Evolutionary conservation across 2,888 invertebrate genomes (phyloP).

Genomic region (Dryomyza anilis): DNA sequence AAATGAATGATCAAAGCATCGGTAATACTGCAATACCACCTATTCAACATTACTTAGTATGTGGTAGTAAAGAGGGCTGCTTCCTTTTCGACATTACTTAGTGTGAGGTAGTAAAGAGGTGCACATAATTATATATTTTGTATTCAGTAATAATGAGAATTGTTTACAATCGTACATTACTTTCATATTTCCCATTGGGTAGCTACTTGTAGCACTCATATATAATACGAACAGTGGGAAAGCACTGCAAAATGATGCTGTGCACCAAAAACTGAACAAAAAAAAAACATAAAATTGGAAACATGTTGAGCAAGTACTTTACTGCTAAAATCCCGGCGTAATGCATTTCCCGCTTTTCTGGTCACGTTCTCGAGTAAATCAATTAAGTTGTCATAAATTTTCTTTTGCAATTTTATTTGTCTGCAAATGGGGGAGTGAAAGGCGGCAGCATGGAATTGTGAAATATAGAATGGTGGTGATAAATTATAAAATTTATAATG

Average conservation of each 20-base stretch:
- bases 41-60: too few relatives aligned
- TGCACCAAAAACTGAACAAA: not conserved
- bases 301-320: not conserved
- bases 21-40: too few relatives aligned
- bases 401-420: not conserved
- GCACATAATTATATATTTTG: not conserved
- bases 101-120: not conserved
- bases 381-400: slow-evolving; percentile 51
- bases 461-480: not conserved
- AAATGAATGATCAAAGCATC: too few relatives aligned
- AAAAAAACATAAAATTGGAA: not conserved
- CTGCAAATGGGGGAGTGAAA: not conserved
- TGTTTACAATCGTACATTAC: too few relatives aligned
- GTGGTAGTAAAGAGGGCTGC: too few relatives aligned
- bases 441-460: not conserved
- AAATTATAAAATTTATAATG: not conserved
- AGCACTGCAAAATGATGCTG: not conserved
- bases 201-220: too few relatives aligned
- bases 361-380: slow-evolving; percentile 51
- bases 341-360: slow-evolving; percentile 48
- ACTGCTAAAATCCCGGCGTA: slow-evolving; percentile 29
- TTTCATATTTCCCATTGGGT: too few relatives aligned
- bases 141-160: not conserved
- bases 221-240: too few relatives aligned
- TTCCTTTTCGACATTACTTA: not conserved